phyloP scores from a whole-genome alignment of 1,140 invertebrate genomes.

The Sitophilus oryzae region DNA sequence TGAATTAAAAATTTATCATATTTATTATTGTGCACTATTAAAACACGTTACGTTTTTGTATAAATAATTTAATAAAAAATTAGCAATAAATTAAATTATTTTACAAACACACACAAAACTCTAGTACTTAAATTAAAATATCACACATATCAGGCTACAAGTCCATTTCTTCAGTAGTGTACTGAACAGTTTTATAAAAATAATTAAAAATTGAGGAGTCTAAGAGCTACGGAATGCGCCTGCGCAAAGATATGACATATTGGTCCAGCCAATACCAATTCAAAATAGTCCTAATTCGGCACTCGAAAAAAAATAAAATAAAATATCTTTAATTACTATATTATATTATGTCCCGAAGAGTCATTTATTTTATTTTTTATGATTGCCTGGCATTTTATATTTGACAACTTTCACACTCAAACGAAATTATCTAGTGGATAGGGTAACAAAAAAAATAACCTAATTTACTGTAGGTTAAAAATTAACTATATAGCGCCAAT shows the following conservation, averaged over 20 bases:
- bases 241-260: not conserved
- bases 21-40: no score
- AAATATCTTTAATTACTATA: no score
- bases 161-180: not conserved
- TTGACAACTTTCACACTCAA: no score
- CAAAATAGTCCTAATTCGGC: no score
- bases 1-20: no score
- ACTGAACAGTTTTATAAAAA: not conserved
- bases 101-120: not conserved
- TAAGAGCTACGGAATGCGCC: not conserved
- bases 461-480: not conserved
- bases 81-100: slow-evolving; percentile 1
- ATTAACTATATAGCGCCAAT: not conserved
- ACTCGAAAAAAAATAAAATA: no score
- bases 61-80: slow-evolving; percentile 6
- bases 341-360: no score
- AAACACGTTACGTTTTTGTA: not conserved
- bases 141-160: not conserved
- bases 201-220: not conserved
- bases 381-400: no score
- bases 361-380: no score
- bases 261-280: not conserved
- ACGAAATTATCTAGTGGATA: no score
- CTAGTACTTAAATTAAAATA: slow-evolving; percentile 5
- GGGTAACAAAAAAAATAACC: not conserved